Base-by-base conservation (phyloP, 30 jellyfish, hydroid and myxozoan genomes). In the Hydra vulgaris region DNA sequence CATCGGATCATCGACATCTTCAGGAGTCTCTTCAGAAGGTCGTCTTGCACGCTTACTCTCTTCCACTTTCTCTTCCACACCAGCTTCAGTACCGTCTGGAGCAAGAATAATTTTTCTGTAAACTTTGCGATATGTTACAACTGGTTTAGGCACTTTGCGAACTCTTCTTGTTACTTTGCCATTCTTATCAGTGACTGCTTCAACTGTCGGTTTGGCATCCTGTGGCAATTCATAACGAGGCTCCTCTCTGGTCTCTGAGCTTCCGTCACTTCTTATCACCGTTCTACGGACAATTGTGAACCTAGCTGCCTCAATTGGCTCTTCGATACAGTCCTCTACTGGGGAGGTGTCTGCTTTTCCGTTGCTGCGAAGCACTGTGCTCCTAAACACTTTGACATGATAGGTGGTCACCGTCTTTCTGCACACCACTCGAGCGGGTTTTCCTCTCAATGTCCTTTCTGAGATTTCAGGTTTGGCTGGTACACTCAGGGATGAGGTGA, bases 221-320 rank as follows among this genome's bases (percentile, higher is more conserved):
- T 27, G 90, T 0, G 95, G 95, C 89, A 89, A 17, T 67, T 85
- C 94, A 71, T 89, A 89, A 21, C 81, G 88, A 15, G 97, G 97
- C 82, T 79, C 86, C 84, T 79, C 86, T n/a, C 61, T 56, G 15
- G 86, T 79, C 23, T 79, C 86, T 12, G 86, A 23, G 56, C 84
- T 79, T 21, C 86, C 86, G 86, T 79, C 86, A 16, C 79, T 76
- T 26, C 53, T 79, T 8, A 81, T 52, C 8, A 86, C 83, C 7
- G 93, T 86, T 66, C 66, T 86, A 17, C 83, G 74, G 21, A 86
- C 95, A 53, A 86, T 69, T 55, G 87, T 86, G 76, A 26, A 67
- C 73, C 21, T 74, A 74, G 56, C 78, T 16, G 95, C 92, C 82
- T 88, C 96, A 54, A 88, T 83, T 18, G 89, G 95, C 73, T 71